Evolutionary conservation across 2,888 invertebrate species (phyloP).

Genomic region (Phoenoteleia sp.): DNA sequence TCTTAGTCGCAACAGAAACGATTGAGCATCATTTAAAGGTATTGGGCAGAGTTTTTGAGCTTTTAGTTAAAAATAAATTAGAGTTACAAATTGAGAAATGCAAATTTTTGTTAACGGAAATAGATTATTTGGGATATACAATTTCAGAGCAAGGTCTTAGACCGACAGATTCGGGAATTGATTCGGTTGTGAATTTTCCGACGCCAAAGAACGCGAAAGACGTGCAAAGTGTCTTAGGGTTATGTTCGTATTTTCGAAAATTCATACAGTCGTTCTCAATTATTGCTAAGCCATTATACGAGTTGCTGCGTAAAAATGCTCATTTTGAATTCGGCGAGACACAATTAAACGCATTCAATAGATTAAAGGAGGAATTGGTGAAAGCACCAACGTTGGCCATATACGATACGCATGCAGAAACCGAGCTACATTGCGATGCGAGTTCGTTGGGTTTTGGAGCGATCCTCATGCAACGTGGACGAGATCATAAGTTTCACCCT

Average conservation of each 20-base stretch:
- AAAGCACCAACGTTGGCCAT: neutral
- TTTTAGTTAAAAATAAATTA: conserved; percentile 45
- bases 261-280: conserved; percentile 17
- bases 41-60: neutral
- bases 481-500: conserved; percentile 12
- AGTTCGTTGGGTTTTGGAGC: conserved; percentile 27
- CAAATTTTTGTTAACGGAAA: conserved; percentile 64
- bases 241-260: neutral
- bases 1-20: conserved; percentile 1
- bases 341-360: neutral
- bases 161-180: conserved; percentile 42
- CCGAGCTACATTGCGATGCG: conserved; percentile 33
- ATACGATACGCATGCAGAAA: conserved; percentile 10
- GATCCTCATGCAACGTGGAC: neutral
- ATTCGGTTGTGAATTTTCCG: neutral
- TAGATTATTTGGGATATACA: conserved; percentile 75
- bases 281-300: conserved; percentile 19
- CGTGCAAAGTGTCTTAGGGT: neutral
- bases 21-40: conserved; percentile 4
- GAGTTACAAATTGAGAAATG: conserved; percentile 71
- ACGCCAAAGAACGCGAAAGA: neutral
- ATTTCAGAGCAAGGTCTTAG: conserved; percentile 70
- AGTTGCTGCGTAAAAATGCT: neutral
- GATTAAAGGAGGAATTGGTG: neutral
- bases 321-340: conserved; percentile 41